phyloP scores from a whole-genome alignment of 2,113 vertebrate genomes.

The Muscicapa adusta region DNA sequence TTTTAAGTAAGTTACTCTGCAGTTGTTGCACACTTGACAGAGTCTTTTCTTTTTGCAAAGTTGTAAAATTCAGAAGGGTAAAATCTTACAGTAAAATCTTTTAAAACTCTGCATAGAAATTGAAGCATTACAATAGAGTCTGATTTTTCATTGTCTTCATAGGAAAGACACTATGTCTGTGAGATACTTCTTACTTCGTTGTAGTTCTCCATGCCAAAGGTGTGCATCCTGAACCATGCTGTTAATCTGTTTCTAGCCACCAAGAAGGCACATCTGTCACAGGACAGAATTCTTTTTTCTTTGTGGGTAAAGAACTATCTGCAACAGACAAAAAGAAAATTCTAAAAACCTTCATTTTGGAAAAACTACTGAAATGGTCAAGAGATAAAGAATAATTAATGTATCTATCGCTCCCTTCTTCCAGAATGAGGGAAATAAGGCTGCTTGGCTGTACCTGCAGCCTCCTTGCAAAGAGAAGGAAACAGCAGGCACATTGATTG shows the following conservation, averaged over 20 bases:
- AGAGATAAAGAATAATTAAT: not conserved
- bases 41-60: not conserved
- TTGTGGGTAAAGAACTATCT: not conserved
- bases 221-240: not conserved
- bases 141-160: not conserved
- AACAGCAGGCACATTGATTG: not conserved
- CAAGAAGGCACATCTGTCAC: not conserved
- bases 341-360: not conserved
- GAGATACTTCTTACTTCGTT: not conserved
- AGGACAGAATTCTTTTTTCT: not conserved
- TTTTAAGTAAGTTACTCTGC: not conserved
- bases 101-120: not conserved
- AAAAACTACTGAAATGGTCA: not conserved
- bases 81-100: not conserved
- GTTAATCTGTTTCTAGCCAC: not conserved
- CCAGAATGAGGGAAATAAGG: not conserved
- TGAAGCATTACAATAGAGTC: not conserved
- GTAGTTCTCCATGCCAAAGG: not conserved
- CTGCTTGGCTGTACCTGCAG: not conserved
- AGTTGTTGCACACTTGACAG: not conserved
- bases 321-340: not conserved
- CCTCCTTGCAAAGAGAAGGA: not conserved
- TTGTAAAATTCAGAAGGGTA: not conserved
- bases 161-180: not conserved
- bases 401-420: accelerated